These are phyloP conservation scores for Zapus hudsonius DNA, from an alignment of 2,113 vertebrate species.

Conservation along the genomic window DNA sequence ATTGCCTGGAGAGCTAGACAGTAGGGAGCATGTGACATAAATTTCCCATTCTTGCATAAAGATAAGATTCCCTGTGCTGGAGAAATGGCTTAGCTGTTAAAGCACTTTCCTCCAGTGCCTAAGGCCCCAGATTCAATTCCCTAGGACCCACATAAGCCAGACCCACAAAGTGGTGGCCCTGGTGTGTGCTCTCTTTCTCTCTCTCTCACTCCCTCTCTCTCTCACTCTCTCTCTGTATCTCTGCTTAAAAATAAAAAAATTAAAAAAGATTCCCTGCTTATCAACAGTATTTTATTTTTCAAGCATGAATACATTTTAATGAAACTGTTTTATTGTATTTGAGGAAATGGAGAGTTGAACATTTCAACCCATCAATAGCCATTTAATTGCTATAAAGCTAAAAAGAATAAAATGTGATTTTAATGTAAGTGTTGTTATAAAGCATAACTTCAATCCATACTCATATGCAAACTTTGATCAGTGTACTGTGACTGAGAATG, in stretches of 20 bases:
- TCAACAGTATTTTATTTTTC: constrained; percentile 43
- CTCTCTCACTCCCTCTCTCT: too few relatives aligned
- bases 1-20: not conserved
- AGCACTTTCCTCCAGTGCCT: too few relatives aligned
- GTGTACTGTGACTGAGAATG: not conserved
- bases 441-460: not conserved
- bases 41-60: not conserved
- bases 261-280: too few relatives aligned
- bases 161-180: too few relatives aligned
- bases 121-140: too few relatives aligned
- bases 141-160: too few relatives aligned
- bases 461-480: not conserved
- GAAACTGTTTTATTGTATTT: constrained; percentile 73
- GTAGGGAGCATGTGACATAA: not conserved
- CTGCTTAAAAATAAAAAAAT: too few relatives aligned
- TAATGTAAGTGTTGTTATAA: not conserved
- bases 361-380: constrained; percentile 50
- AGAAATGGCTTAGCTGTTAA: too few relatives aligned
- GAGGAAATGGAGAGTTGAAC: constrained; percentile 37
- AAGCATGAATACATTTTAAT: constrained; percentile 33
- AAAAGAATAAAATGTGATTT: not conserved
- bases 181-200: too few relatives aligned
- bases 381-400: constrained; percentile 60
- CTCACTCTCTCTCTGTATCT: too few relatives aligned
- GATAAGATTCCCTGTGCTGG: too few relatives aligned